Evolutionary conservation across 2,797 vertebrate species (phyloP), one percentile per base, ranked within the genome.

Genomic region (Cossypha niveicapilla): DNA sequence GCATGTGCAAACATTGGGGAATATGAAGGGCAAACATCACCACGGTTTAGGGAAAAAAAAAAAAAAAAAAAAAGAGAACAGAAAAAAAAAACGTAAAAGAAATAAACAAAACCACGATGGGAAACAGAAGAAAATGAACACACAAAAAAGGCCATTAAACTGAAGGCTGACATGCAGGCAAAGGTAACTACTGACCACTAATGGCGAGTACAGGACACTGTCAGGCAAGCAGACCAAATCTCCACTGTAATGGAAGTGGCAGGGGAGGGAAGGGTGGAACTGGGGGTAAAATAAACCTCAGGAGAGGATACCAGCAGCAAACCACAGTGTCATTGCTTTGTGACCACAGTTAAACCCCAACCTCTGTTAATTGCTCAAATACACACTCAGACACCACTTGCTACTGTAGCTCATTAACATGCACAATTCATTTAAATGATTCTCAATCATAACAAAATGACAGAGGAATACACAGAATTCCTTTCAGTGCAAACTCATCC

Each of bases 91-190:
- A 93, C 78, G 93, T 95, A 98, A 98, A 98, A 98, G 98, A 99
- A 98, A 99, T 98, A 98, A 98, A 98, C 98, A 98, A 99, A 99
- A 99, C 98, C 98, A 98, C 97, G 96, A 98, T 97, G 97, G 98
- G 97, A 98, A 98, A 98, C 77, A 96, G 98, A 98, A 98, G 95
- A 96, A 97, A 98, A 98, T 98, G 98, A 97, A 96, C 97, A 97
- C 96, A 98, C 96, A 98, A 98, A 98, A 98, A 97, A 98, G 97
- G 97, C 97, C 98, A 98, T 98, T 97, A 98, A 98, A 97, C 98
- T 98, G 97, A 98, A 98, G 97, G 97, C 97, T 92, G 86, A 96
- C 96, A 98, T 98, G 97, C 97, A 96, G 96, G 97, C 95, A 72
- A 74, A 96, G 96, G 93, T 94, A 96, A 94, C 96, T 97, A 98